These are phyloP conservation scores for Aricia artaxerxes DNA, from an alignment of 2,888 invertebrate genomes.

Conservation along the genomic window DNA sequence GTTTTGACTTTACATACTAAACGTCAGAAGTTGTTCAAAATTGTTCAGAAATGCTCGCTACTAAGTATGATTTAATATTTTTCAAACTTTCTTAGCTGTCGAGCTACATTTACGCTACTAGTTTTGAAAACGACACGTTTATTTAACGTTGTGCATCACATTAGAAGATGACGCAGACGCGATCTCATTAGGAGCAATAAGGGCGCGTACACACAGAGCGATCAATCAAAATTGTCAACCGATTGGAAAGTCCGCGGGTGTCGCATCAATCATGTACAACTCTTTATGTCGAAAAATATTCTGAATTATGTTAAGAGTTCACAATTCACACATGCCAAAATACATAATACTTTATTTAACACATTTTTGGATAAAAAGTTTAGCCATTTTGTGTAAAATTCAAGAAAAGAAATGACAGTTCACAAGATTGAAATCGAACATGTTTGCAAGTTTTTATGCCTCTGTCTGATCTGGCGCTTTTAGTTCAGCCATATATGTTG, in stretches of 20 bases:
- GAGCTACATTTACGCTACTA: not conserved
- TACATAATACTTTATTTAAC: not conserved
- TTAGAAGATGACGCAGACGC: conserved; percentile 43
- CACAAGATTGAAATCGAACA: not conserved
- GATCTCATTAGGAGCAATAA: conserved; percentile 56
- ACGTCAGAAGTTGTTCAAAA: not conserved
- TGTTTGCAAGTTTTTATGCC: not conserved
- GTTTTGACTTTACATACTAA: not conserved
- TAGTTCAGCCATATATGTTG: not conserved
- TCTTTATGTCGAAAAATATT: conserved; percentile 33
- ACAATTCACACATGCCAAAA: not conserved
- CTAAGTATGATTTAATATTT: not conserved
- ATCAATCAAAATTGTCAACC: conserved; percentile 79
- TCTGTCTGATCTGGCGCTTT: not conserved
- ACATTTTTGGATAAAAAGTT: not conserved
- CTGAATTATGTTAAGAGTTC: conserved; percentile 14
- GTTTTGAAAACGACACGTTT: not conserved
- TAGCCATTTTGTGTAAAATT: not conserved
- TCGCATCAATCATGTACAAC: conserved; percentile 68
- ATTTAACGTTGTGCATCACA: conserved; percentile 20
- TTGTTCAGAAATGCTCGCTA: not conserved
- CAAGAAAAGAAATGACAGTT: not conserved
- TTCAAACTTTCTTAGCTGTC: not conserved
- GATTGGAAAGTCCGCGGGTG: conserved; percentile 69
- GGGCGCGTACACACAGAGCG: conserved; percentile 54